Conservation (phyloP, 2,797 vertebrate species). For the Chaenodraco wilsoni region DNA sequence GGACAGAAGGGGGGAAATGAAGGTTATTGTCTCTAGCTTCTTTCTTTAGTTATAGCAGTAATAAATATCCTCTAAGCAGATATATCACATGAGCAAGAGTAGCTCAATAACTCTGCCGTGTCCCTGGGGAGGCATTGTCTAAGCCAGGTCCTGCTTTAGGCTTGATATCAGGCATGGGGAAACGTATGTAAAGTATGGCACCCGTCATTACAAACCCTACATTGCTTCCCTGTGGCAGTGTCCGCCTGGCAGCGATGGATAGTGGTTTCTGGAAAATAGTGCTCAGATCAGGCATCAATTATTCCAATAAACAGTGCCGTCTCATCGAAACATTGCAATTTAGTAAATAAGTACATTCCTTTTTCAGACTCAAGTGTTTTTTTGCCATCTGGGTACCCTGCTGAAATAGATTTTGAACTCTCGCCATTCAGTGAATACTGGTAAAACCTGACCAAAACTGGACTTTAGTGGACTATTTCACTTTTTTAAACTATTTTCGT, state of each 20-base stretch:
- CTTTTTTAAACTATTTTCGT: too few species aligned
- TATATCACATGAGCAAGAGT: conserved; percentile 51
- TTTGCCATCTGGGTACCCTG: background rate
- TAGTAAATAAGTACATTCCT: background rate
- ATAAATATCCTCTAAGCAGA: conserved; percentile 67
- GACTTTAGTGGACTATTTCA: background rate
- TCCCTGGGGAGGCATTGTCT: conserved; percentile 45
- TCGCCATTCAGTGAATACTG: background rate
- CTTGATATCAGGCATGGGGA: conserved; percentile 38
- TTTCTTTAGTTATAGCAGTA: conserved; percentile 56
- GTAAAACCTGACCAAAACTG: background rate
- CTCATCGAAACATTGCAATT: conserved; percentile 8
- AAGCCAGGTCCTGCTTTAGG: conserved; percentile 36
- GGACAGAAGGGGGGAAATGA: conserved; percentile 40
- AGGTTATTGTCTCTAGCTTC: conserved; percentile 50
- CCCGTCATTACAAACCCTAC: conserved; percentile 11
- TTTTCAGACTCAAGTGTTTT: background rate
- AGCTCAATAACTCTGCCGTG: conserved; percentile 52
- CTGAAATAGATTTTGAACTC: background rate
- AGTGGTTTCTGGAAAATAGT: conserved; percentile 5
- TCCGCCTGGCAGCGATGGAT: conserved; percentile 39
- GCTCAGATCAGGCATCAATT: conserved; percentile 18
- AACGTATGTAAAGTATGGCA: conserved; percentile 49
- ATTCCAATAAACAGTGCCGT: background rate
- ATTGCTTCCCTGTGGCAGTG: conserved; percentile 26